Base-by-base conservation (phyloP, 2,113 vertebrate genomes). In the Psophia crepitans region DNA sequence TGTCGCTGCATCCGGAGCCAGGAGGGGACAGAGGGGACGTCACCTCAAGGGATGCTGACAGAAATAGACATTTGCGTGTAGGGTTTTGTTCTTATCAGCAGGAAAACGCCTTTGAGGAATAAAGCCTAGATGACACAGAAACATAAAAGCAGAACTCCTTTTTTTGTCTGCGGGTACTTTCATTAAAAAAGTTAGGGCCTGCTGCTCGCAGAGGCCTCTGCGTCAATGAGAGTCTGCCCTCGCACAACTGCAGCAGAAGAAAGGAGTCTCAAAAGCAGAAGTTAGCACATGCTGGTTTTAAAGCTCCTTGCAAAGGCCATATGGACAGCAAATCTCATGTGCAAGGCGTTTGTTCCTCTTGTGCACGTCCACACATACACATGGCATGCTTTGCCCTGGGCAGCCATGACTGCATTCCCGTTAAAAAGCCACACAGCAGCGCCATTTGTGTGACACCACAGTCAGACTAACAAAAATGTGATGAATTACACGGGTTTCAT, bases 51-150 rank as follows among this genome's bases (percentile, higher is more conserved):
- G 73, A 60, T 4, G 53, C 32, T 46, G 65, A 54, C 77, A 94
- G 76, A 95, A 95, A 95, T 75, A 96, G 88, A 48, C 48, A 65
- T 87, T 90, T 85, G 39, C 4, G 4, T 65, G 33, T 4, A 23
- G 35, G 32, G 53, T 61, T 95, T 96, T 94, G 77, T 91, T 91
- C 96, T 80, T 89, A 76, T 11, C 0, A 0, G 35, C 76, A 78
- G 86, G 70, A 88, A 71, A 70, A 87, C 0, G 11, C 20, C 78
- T 96, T 96, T 96, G 96, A 95, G 91, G 70, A 94, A 91, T 57
- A 94, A 96, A 96, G 87, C 49, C n/a, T 58, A 16, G 15, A 64
- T 79, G 48, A 71, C 49, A 93, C 39, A 96, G 94, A 95, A 82
- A 44, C 58, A 86, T 70, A 81, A 88, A 96, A 94, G 91, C 46